A percentile compares a stretch with the other conserved stretches of the same genome.
Conservation (phyloP, 1,140 invertebrate genomes). For the Orchesella cincta region DNA sequence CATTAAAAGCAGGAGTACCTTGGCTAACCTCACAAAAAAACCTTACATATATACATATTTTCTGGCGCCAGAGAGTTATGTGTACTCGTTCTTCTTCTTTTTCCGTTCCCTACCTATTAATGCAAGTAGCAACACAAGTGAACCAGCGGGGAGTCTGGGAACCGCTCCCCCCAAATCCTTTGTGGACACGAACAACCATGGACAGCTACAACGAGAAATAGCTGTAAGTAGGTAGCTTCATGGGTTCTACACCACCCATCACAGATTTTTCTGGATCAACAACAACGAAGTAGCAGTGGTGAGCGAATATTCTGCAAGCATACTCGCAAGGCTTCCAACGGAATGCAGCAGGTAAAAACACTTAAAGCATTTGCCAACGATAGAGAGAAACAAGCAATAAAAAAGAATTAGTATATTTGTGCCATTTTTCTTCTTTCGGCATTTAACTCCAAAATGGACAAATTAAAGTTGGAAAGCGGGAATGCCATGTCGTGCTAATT, state of each 20-base stretch:
- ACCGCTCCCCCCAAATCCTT: too few relatives aligned
- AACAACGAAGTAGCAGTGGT: background rate
- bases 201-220: background rate
- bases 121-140: too few relatives aligned
- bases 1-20: slow-evolving; percentile 10
- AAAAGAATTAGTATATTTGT: background rate
- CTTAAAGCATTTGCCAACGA: too few relatives aligned
- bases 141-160: background rate
- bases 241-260: background rate
- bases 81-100: slow-evolving; percentile 3
- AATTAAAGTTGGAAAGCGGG: background rate
- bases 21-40: slow-evolving; percentile 8
- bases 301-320: background rate
- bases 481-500: background rate
- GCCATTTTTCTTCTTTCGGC: too few relatives aligned
- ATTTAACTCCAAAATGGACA: too few relatives aligned
- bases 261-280: background rate
- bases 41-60: background rate
- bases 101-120: too few relatives aligned
- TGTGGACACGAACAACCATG: background rate
- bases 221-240: background rate
- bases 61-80: slow-evolving; percentile 21
- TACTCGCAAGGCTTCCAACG: background rate
- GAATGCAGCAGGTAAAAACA: slow-evolving; percentile 9
- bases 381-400: background rate